These are phyloP conservation scores for Parazoanthus swiftii DNA, from an alignment of 92 coral and sea anemone genomes.

Conservation along the genomic window DNA sequence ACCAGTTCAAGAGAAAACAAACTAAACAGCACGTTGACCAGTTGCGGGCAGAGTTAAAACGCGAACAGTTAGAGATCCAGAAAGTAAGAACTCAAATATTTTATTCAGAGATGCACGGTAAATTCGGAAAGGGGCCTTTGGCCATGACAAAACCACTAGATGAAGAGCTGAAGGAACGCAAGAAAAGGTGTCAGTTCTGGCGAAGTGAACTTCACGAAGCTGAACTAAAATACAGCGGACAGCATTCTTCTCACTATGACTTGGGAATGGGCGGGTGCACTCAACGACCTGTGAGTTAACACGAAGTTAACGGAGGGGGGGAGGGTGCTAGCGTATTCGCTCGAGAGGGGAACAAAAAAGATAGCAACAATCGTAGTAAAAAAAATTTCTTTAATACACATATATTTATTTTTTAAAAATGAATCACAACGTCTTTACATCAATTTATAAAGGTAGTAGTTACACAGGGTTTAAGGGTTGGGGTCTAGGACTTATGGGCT, in stretches of 20 bases:
- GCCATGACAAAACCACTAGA: constrained; percentile 55
- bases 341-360: too few relatives aligned
- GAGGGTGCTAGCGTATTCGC: too few relatives aligned
- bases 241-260: neutral
- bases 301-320: too few relatives aligned
- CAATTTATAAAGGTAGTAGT: too few relatives aligned
- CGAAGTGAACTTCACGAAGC: constrained; percentile 52
- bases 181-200: constrained; percentile 49
- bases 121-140: constrained; percentile 27
- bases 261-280: neutral
- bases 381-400: too few relatives aligned
- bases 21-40: constrained; percentile 43
- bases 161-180: constrained; percentile 47
- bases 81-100: constrained; percentile 54
- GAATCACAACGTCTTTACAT: too few relatives aligned
- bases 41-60: constrained; percentile 54
- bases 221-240: neutral
- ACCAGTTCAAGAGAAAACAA: constrained; percentile 2
- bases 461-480: too few relatives aligned
- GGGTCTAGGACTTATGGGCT: too few relatives aligned
- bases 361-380: too few relatives aligned
- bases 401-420: too few relatives aligned
- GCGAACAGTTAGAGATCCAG: constrained; percentile 65
- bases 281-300: too few relatives aligned
- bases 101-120: constrained; percentile 45